Evolutionary conservation across 2,113 vertebrate species (phyloP).

Genomic region (Hemichromis elongatus): DNA sequence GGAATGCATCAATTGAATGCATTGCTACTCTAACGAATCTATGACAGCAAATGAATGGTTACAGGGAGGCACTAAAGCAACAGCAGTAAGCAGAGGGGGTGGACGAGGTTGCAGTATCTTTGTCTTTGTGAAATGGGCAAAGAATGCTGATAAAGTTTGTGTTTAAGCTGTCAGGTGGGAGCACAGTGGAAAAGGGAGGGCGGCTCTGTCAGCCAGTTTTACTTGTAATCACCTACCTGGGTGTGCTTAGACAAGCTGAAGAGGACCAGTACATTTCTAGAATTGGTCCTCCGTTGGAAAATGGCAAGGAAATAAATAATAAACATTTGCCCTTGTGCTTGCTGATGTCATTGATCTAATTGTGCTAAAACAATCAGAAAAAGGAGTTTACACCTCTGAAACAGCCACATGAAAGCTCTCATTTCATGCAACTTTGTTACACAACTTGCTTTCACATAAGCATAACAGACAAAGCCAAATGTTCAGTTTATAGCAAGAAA

Average conservation of each 20-base stretch:
- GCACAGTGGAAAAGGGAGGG: background rate
- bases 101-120: background rate
- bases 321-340: background rate
- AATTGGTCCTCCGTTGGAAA: background rate
- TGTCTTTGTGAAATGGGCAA: background rate
- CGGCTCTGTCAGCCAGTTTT: conserved; percentile 33
- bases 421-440: background rate
- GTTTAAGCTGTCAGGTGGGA: conserved; percentile 11
- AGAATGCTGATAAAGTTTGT: conserved; percentile 8
- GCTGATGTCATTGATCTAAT: background rate
- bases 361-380: background rate
- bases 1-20: conserved; percentile 49
- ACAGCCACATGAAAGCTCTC: background rate
- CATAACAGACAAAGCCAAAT: background rate
- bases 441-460: background rate
- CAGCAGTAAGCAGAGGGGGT: background rate
- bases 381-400: background rate
- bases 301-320: background rate
- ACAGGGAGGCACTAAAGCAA: background rate
- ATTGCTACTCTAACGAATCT: conserved; percentile 36
- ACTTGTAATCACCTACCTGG: conserved; percentile 6
- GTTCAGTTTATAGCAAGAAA: background rate
- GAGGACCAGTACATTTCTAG: background rate
- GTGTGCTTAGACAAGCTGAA: background rate
- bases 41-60: conserved; percentile 36